phyloP scores from a whole-genome alignment of 2,888 invertebrate species.

The Scelioninae gen. 1 region DNA sequence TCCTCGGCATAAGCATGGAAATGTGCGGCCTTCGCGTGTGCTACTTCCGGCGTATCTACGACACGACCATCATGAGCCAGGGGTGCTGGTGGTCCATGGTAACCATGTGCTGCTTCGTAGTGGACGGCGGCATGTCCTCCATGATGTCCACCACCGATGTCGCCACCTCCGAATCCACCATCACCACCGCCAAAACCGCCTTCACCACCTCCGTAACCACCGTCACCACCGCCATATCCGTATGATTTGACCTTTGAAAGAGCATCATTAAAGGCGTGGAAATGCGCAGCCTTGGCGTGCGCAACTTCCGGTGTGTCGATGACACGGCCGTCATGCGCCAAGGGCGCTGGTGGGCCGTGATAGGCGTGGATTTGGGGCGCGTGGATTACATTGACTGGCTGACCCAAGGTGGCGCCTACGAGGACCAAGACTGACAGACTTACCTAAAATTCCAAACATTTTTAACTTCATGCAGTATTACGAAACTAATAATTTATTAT shows the following conservation, averaged over 20 bases:
- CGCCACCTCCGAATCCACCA: too few species aligned
- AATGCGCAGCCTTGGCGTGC: slow-evolving; percentile 77
- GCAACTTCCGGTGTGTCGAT: slow-evolving; percentile 79
- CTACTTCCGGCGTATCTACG: too few species aligned
- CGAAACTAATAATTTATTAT: too few species aligned
- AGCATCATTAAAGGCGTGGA: slow-evolving; percentile 73
- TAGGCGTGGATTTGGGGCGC: slow-evolving; percentile 69
- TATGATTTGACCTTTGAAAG: slow-evolving; percentile 52
- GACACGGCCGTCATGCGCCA: slow-evolving; percentile 76
- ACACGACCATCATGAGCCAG: too few species aligned
- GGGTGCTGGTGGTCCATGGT: too few species aligned
- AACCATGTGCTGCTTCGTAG: too few species aligned
- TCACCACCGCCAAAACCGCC: too few species aligned
- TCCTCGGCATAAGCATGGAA: slow-evolving; percentile 77
- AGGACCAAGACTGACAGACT: slow-evolving; percentile 54
- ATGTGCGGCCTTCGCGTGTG: too few species aligned
- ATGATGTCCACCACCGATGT: too few species aligned
- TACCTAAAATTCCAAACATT: slow-evolving; percentile 29
- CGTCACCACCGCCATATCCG: slow-evolving; percentile 20
- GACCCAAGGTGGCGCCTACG: slow-evolving; percentile 37
- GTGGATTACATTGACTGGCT: slow-evolving; percentile 47
- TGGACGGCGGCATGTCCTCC: too few species aligned
- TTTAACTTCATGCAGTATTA: too few species aligned
- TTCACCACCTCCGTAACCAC: too few species aligned
- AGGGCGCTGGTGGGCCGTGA: slow-evolving; percentile 78